Evolutionary conservation across 2,888 invertebrate genomes (phyloP).

Genomic region (Coremacera marginata): DNA sequence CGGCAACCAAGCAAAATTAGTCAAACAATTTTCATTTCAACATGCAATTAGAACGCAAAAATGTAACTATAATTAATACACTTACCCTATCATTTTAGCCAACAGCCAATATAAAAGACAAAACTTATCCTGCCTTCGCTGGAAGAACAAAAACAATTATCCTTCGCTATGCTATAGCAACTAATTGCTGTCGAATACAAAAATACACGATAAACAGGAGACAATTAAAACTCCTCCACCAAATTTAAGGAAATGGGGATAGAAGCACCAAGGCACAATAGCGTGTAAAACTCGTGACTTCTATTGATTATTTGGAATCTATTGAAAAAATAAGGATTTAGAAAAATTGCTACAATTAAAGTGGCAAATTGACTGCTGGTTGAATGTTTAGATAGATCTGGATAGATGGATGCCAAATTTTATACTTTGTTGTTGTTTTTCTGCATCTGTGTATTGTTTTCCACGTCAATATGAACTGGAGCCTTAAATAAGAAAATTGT

Average conservation of each 20-base stretch:
- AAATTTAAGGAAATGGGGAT: neutral
- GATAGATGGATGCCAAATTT: neutral
- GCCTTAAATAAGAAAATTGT: conserved; percentile 62
- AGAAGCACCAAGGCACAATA: no score
- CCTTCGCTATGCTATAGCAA: neutral
- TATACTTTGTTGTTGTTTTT: neutral
- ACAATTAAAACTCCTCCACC: neutral
- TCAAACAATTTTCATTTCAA: neutral
- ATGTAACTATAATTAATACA: neutral
- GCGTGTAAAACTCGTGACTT: no score
- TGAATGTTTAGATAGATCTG: conserved; percentile 15
- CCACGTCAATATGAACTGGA: conserved; percentile 58
- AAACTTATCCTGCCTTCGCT: neutral
- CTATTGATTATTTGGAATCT: neutral
- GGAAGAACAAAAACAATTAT: conserved; percentile 7
- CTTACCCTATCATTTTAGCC: neutral
- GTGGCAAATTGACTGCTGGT: conserved; percentile 63
- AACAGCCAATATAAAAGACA: neutral
- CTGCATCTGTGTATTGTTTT: conserved; percentile 4
- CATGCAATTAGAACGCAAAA: neutral
- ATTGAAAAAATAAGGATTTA: conserved; percentile 3
- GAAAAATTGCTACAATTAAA: conserved; percentile 65
- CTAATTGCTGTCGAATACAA: conserved; percentile 11
- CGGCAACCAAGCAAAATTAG: neutral
- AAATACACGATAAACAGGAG: conserved; percentile 23